phyloP scores from a whole-genome alignment of 2,888 invertebrate species.

The Metopia argyrocephala region DNA sequence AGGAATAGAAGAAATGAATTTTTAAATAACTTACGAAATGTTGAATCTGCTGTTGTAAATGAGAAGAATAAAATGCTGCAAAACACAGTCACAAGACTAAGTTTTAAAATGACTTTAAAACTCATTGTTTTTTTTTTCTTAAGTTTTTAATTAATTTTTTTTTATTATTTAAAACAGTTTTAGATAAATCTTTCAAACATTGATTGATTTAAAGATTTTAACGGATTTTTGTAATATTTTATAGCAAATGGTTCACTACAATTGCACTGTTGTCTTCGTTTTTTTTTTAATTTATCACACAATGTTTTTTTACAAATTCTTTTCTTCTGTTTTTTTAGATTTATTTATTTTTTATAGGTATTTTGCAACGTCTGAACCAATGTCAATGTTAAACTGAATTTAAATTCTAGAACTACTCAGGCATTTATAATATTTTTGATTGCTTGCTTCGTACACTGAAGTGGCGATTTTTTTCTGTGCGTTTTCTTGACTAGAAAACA shows the following conservation, averaged over 20 bases:
- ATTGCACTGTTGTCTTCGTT: constrained; percentile 8
- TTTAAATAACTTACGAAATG: constrained; percentile 59
- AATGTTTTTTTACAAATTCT: not conserved
- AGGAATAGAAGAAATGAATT: no score
- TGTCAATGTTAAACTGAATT: constrained; percentile 77
- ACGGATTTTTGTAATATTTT: not conserved
- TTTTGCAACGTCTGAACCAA: constrained; percentile 74
- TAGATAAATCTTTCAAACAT: not conserved
- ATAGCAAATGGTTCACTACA: constrained; percentile 34
- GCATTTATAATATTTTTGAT: constrained; percentile 74
- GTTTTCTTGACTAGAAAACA: constrained; percentile 49
- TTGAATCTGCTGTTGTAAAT: constrained; percentile 34
- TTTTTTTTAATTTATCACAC: constrained; percentile 13
- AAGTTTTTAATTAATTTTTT: not conserved
- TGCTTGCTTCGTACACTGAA: not conserved
- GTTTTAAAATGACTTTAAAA: constrained; percentile 1
- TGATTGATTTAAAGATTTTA: not conserved
- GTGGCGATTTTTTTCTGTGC: constrained; percentile 29
- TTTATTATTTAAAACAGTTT: not conserved
- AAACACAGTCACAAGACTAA: constrained; percentile 8
- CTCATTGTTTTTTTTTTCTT: no score
- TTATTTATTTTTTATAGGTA: constrained; percentile 28
- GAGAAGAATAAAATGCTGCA: constrained; percentile 26
- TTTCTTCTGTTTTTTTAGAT: constrained; percentile 13
- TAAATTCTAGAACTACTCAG: constrained; percentile 72